A percentile compares a stretch with the other conserved stretches of the same genome.
Evolutionary conservation across 92 coral and sea anemone species (phyloP).

Genomic region (Parazoanthus atlanticus): DNA sequence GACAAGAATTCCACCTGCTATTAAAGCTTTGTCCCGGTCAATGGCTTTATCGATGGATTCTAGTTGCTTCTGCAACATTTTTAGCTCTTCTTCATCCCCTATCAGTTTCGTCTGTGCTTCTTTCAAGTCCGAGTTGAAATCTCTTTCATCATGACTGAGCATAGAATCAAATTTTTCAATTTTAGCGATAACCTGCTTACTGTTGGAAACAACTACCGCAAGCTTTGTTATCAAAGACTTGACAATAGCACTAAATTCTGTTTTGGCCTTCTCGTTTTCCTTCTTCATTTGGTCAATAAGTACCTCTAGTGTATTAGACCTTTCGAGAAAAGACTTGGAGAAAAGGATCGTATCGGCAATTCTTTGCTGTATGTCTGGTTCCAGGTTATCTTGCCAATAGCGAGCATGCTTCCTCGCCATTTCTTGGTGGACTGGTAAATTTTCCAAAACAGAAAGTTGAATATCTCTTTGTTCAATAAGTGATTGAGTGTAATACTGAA

Average conservation of each 20-base stretch:
- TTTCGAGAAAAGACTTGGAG: neutral
- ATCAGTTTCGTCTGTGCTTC: conserved; percentile 11
- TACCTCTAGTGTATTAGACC: neutral
- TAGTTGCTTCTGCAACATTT: conserved; percentile 2
- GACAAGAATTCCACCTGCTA: conserved; percentile 24
- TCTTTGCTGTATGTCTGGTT: neutral
- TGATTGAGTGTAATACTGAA: neutral
- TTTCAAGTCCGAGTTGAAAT: conserved; percentile 7
- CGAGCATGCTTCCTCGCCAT: conserved; percentile 15
- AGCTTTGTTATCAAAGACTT: neutral
- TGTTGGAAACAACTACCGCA: neutral
- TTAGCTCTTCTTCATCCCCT: conserved; percentile 1
- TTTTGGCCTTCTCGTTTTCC: neutral
- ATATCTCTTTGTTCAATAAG: conserved; percentile 24
- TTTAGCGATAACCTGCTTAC: neutral
- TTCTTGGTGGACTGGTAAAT: conserved; percentile 8
- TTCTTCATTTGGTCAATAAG: neutral
- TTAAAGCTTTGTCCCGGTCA: conserved; percentile 13
- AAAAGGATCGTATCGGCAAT: neutral
- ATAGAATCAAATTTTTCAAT: neutral
- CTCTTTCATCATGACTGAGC: neutral
- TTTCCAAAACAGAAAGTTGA: conserved; percentile 1
- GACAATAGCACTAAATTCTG: neutral
- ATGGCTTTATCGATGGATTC: conserved; percentile 15
- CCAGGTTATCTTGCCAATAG: conserved; percentile 8